These are phyloP conservation scores for Sorex fumeus DNA, from an alignment of 2,113 vertebrate genomes.

Conservation along the genomic window DNA sequence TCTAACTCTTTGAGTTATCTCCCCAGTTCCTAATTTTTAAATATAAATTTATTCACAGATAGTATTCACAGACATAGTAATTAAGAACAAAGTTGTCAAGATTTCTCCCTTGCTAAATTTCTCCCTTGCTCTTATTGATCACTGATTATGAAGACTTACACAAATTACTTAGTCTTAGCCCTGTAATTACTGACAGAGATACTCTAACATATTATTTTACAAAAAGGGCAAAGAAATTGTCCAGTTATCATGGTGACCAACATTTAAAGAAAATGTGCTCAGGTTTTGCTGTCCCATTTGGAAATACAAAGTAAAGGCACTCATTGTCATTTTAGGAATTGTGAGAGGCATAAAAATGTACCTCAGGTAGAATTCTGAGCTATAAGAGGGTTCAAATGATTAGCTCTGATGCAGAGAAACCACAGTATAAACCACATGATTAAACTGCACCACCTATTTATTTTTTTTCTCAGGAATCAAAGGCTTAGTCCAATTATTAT, in stretches of 20 bases:
- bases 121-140: neutral
- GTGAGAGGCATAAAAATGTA: constrained; percentile 44
- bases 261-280: neutral
- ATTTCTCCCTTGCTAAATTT: constrained; percentile 11
- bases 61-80: neutral
- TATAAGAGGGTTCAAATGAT: constrained; percentile 56
- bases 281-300: constrained; percentile 10
- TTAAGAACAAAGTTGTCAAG: constrained; percentile 19
- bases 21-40: neutral
- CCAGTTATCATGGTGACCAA: neutral
- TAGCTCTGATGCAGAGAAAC: constrained; percentile 53
- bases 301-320: neutral
- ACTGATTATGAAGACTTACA: neutral
- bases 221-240: neutral
- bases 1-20: no score
- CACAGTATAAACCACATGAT: neutral
- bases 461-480: neutral
- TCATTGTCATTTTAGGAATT: neutral
- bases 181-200: neutral
- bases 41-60: neutral
- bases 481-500: constrained; percentile 22
- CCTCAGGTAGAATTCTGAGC: constrained; percentile 38
- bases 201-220: neutral
- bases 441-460: constrained; percentile 37
- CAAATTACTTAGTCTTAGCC: neutral